Base-by-base conservation (phyloP, 2,113 vertebrate genomes). In the Channa argus region DNA sequence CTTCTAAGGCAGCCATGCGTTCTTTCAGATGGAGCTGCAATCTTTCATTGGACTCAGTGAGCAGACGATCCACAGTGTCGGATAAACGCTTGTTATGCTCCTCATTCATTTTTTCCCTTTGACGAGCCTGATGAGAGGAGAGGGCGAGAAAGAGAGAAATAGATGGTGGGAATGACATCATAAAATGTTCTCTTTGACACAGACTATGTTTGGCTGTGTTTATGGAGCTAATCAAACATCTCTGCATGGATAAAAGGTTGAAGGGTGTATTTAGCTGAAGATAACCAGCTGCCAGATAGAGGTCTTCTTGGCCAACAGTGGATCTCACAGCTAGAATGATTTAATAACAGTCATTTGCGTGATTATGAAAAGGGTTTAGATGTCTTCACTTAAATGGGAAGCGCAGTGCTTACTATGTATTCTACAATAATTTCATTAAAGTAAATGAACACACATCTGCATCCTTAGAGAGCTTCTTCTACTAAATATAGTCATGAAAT, bases 31-130 rank as follows among this genome's bases (percentile, higher is more conserved):
- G 97, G 58, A 98, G 96, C 91, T 99, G 97, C 83, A 99, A 95
- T 11, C 97, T 91, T 77, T 99, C 97, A 0, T 98, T 99, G 65
- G 96, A 97, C 91, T 99, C 97, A 0, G 96, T 98, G 47, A 99
- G 96, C 86, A 99, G 92, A 54, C 97, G 95, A 74, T 99, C 97
- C 89, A 99, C 97, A 0, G 97, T 99, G 93, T 98, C 96, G 0
- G 97, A 98, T 75, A 99, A 93, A 37, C 97, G 87, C 89, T 97
- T 98, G 94, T 98, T 98, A 89, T 99, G 97, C 82, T 98, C 97
- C 87, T 99, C 97, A 0, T 99, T 99, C 97, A 98, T 99, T 93
- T 98, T 98, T 91, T 99, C 97, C 71, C 97, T 80, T 90, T 99
- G 97, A n/a, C 97, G 97, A 64, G 97, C 97, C 97, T 99, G 90